Percentiles rank a stretch among this genome's conserved stretches.
Evolutionary conservation across 2,888 invertebrate species (phyloP).

Genomic region (Synergus umbraculus): DNA sequence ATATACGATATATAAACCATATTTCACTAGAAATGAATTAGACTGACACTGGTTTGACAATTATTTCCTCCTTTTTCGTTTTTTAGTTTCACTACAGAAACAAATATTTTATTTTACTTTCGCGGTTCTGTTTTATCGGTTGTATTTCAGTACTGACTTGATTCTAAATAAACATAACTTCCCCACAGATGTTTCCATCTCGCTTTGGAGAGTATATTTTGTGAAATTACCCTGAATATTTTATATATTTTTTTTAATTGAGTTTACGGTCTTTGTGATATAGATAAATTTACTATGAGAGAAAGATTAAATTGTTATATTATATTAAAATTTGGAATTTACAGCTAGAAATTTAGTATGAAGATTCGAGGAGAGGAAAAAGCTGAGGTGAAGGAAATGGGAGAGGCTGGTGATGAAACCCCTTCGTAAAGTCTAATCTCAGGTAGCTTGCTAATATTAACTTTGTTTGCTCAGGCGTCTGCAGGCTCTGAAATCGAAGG

Average conservation of each 20-base stretch:
- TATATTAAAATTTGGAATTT: slow-evolving; percentile 16
- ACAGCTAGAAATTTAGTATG: slow-evolving; percentile 35
- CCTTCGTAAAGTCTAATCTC: slow-evolving; percentile 63
- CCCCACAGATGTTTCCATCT: too few relatives aligned
- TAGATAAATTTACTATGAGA: background rate
- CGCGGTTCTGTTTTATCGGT: too few relatives aligned
- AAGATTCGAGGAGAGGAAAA: slow-evolving; percentile 32
- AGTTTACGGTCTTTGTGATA: background rate
- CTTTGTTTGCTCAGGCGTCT: slow-evolving; percentile 63
- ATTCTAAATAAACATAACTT: too few relatives aligned
- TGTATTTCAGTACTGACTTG: too few relatives aligned
- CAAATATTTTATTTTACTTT: too few relatives aligned
- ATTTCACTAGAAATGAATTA: too few relatives aligned
- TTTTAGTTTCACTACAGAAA: too few relatives aligned
- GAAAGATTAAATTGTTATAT: slow-evolving; percentile 11
- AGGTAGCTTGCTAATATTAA: slow-evolving; percentile 63
- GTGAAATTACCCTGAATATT: background rate
- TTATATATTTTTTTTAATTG: background rate
- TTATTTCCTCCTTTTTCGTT: too few relatives aligned
- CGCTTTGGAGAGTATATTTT: background rate
- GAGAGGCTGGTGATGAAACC: slow-evolving; percentile 46
- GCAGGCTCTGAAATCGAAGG: slow-evolving; percentile 51
- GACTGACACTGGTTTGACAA: too few relatives aligned
- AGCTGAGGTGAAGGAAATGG: slow-evolving; percentile 41
- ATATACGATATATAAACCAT: background rate